A percentile compares a stretch with the other conserved stretches of the same genome.
These are phyloP conservation scores for Tridacna crocea DNA, from an alignment of 2,888 invertebrate genomes.

Conservation along the genomic window DNA sequence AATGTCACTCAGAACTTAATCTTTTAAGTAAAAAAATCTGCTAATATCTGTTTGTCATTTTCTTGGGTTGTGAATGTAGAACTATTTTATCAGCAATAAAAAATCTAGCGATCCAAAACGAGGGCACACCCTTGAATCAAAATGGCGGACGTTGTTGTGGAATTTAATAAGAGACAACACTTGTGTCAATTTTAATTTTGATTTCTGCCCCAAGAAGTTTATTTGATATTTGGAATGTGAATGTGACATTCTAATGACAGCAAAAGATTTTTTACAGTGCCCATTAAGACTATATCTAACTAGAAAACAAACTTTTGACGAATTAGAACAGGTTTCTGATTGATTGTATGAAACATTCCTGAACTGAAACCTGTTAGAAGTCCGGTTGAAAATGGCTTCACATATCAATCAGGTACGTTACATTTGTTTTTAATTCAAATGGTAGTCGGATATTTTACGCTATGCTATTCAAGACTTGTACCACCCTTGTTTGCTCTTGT, in stretches of 20 bases:
- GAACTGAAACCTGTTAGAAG: constrained; percentile 6
- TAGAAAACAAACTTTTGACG: constrained; percentile 13
- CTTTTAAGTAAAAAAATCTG: no score
- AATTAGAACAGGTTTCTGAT: constrained; percentile 24
- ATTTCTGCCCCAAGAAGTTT: background rate
- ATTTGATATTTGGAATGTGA: background rate
- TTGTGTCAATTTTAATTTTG: constrained; percentile 16
- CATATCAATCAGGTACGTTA: constrained; percentile 4
- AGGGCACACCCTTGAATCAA: constrained; percentile 78
- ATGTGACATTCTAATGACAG: background rate
- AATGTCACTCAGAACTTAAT: no score
- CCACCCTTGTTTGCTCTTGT: background rate
- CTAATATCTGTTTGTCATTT: background rate
- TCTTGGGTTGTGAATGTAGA: background rate
- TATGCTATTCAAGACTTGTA: no score
- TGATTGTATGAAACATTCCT: constrained; percentile 17
- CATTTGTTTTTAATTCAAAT: background rate
- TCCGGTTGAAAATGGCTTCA: constrained; percentile 12
- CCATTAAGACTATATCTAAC: background rate
- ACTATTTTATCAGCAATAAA: constrained; percentile 38
- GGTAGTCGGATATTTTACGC: no score
- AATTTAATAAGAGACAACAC: constrained; percentile 9
- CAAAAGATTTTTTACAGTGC: background rate
- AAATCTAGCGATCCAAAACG: constrained; percentile 61
- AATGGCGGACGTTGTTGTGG: constrained; percentile 72